Conservation (phyloP, 2,888 invertebrate genomes). For the Synanthedon formicaeformis region DNA sequence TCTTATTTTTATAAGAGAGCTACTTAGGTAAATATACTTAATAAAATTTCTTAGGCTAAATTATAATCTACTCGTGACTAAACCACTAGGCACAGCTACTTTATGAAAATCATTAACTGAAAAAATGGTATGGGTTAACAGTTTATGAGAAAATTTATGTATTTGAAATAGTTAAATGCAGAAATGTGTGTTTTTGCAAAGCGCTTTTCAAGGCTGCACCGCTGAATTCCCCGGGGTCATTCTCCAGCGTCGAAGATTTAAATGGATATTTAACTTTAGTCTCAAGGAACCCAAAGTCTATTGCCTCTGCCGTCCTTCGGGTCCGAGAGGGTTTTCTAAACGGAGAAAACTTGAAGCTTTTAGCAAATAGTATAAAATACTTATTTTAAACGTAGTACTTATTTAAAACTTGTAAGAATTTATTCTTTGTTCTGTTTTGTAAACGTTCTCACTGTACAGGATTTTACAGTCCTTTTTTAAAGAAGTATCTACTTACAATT, state of each 20-base stretch:
- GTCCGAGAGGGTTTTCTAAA: constrained; percentile 32
- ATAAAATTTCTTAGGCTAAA: too few species aligned
- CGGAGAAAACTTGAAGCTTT: constrained; percentile 49
- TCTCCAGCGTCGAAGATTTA: constrained; percentile 57
- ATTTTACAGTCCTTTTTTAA: too few species aligned
- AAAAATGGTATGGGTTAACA: too few species aligned
- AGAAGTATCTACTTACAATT: too few species aligned
- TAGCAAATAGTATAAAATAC: constrained; percentile 60
- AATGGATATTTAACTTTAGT: constrained; percentile 70
- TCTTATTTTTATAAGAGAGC: too few species aligned
- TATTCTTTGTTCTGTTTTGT: constrained; percentile 12
- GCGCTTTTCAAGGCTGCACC: constrained; percentile 43
- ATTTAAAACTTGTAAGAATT: constrained; percentile 20
- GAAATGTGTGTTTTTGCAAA: constrained; percentile 7
- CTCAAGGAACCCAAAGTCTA: constrained; percentile 63
- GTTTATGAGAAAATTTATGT: too few species aligned
- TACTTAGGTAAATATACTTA: too few species aligned
- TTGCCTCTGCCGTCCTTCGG: constrained; percentile 45
- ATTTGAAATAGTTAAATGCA: too few species aligned
- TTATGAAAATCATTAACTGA: too few species aligned
- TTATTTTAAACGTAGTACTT: constrained; percentile 25
- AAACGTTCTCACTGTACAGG: constrained; percentile 2
- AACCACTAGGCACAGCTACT: too few species aligned
- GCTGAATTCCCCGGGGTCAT: constrained; percentile 38
- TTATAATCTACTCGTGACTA: too few species aligned